These are phyloP conservation scores for Falco cherrug DNA, from an alignment of 2,797 vertebrate species.

Conservation along the genomic window DNA sequence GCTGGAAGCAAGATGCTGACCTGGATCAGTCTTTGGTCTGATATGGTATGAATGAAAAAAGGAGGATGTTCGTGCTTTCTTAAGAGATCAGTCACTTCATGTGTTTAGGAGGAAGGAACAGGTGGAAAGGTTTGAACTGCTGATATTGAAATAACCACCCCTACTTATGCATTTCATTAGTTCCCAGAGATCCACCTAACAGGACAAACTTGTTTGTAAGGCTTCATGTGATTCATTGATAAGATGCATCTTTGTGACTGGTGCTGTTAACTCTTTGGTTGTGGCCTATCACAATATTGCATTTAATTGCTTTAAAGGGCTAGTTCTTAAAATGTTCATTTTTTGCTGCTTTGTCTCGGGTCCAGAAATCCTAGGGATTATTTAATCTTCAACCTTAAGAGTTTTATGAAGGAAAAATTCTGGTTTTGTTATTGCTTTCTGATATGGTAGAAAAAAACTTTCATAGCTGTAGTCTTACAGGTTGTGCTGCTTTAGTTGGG, in stretches of 20 bases:
- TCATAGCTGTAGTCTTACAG: neutral
- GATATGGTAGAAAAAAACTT: neutral
- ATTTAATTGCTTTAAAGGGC: neutral
- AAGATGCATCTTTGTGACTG: neutral
- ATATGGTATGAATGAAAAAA: neutral
- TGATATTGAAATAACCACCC: neutral
- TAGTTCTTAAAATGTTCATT: neutral
- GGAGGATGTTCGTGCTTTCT: neutral
- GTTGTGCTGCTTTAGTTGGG: neutral
- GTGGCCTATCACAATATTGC: neutral
- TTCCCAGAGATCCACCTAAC: neutral
- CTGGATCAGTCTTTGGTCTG: neutral
- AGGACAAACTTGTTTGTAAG: neutral
- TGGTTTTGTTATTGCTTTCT: neutral
- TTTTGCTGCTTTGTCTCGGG: neutral
- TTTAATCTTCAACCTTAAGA: neutral
- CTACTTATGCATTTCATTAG: neutral
- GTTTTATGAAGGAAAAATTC: neutral
- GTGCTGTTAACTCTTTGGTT: neutral
- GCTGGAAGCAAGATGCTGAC: neutral
- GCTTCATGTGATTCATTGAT: neutral
- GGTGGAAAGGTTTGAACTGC: neutral
- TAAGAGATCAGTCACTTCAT: neutral
- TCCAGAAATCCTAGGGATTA: neutral
- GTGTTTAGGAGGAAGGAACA: neutral